These are phyloP conservation scores for Heterodera schachtii DNA, from an alignment of 1,140 invertebrate genomes.

Conservation along the genomic window DNA sequence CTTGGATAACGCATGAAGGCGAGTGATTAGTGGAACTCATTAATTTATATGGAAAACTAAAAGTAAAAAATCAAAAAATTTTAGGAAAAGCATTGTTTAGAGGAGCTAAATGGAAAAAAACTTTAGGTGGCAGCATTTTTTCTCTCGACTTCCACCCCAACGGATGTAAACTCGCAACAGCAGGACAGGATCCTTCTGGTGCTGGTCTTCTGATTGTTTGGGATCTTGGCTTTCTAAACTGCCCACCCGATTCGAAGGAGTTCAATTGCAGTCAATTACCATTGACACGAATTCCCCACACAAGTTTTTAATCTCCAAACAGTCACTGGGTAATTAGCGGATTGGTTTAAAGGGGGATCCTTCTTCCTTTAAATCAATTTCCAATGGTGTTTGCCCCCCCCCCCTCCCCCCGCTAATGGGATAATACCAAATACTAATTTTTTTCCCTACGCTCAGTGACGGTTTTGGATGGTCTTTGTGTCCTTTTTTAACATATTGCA, in stretches of 20 bases:
- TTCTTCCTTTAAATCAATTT: neutral
- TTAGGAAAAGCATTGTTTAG: neutral
- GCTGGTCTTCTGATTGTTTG: conserved; percentile 34
- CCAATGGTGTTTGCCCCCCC: no score
- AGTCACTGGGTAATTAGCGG: neutral
- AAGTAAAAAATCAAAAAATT: neutral
- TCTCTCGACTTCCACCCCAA: conserved; percentile 31
- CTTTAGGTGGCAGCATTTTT: conserved; percentile 30
- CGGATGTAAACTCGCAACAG: conserved; percentile 29
- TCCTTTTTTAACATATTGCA: neutral
- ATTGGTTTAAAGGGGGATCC: neutral
- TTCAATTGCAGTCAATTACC: conserved; percentile 16
- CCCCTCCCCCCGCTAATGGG: no score
- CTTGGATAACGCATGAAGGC: conserved; percentile 39
- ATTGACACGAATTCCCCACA: conserved; percentile 32
- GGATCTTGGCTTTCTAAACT: conserved; percentile 25
- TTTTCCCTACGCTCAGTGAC: no score
- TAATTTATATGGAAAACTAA: neutral
- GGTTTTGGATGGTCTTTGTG: neutral
- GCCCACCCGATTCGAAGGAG: neutral
- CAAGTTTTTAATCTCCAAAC: conserved; percentile 32
- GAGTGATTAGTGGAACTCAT: neutral
- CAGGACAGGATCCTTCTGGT: conserved; percentile 29
- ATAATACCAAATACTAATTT: no score
- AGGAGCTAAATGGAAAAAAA: neutral